Percentiles rank a stretch among this genome's conserved stretches.
phyloP scores from a whole-genome alignment of 1,140 invertebrate species.

The Drosophila kanapiae region DNA sequence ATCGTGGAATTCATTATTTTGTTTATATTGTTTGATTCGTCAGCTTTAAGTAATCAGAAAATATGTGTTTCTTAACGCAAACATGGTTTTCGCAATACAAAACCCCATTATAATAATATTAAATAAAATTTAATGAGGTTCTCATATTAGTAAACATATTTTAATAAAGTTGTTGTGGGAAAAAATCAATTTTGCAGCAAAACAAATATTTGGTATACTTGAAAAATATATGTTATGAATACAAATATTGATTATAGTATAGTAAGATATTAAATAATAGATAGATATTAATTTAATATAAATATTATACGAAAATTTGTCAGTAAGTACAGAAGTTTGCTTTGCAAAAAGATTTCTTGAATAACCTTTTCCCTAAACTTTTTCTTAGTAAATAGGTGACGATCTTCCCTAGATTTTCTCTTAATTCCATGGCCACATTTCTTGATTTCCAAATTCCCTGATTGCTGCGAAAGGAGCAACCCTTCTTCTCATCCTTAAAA shows the following conservation, averaged over 20 bases:
- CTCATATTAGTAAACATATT: too few species aligned
- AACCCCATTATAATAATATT: background rate
- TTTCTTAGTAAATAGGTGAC: background rate
- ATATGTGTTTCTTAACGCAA: background rate
- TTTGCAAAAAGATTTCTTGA: background rate
- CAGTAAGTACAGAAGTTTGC: background rate
- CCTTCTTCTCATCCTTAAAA: background rate
- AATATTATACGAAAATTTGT: too few species aligned
- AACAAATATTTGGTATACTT: too few species aligned
- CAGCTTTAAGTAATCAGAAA: background rate
- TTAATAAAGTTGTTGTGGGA: background rate
- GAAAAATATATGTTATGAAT: too few species aligned
- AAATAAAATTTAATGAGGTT: background rate
- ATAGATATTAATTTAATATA: too few species aligned
- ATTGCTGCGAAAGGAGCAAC: conserved; percentile 11
- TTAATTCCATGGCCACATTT: conserved; percentile 5
- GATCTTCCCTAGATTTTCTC: background rate
- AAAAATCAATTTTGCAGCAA: background rate
- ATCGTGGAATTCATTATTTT: background rate
- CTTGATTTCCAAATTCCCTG: conserved; percentile 5
- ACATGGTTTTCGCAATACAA: background rate
- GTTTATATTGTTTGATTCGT: background rate
- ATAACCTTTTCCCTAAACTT: background rate
- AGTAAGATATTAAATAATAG: background rate
- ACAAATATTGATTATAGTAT: too few species aligned